Evolutionary conservation across 23 tunicate species (phyloP), one percentile per base, ranked within the genome.

Genomic region (Trididemnum clinides): DNA sequence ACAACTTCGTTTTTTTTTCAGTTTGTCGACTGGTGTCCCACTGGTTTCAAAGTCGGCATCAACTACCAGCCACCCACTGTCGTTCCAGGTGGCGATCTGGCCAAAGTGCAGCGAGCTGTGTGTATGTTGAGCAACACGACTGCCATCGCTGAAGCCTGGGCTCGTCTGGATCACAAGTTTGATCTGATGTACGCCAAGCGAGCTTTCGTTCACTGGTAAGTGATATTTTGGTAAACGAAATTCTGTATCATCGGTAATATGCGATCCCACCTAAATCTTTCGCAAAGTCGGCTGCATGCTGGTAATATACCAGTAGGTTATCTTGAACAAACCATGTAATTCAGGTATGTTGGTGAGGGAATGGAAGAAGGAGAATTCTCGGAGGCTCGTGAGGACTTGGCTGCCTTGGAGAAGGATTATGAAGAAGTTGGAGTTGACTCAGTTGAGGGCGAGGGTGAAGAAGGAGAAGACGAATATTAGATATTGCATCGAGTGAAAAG

Each of bases 71-170:
- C 97, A 64, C 97, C 97, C 33, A 92, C 97, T 64, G 97, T 88
- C 21, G 97, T 92, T 18, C 97, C 97, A 20, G 97, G 97, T 30
- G 97, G 97, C 2, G 97, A 92, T 69, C 78, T 92, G 70, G 97
- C 97, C 78, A 92, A 92, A 73, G 97, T 92, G 30, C 97, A 92
- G 57, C 91, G 97, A 31, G 97, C 97, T 50, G 97, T 92, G 22
- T 92, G 97, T 89, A 92, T 92, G 97, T 88, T 92, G 92, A 87
- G 92, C 97, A 92, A 92, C 89, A 92, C 97, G 39, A 92, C 97
- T 0, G 97, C 97, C 59, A 92, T 92, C 58, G 97, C 97, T 37
- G 97, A 92, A 57, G 97, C 97, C 26, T 92, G 97, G 97, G 97
- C 97, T 69, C 92, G 97, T 83, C 86, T 92, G 35, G 97, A 92